Percentiles rank a stretch among this genome's conserved stretches.
These are phyloP conservation scores for Caenorhabditis panamensis DNA, from an alignment of 2,888 invertebrate species.

Conservation along the genomic window DNA sequence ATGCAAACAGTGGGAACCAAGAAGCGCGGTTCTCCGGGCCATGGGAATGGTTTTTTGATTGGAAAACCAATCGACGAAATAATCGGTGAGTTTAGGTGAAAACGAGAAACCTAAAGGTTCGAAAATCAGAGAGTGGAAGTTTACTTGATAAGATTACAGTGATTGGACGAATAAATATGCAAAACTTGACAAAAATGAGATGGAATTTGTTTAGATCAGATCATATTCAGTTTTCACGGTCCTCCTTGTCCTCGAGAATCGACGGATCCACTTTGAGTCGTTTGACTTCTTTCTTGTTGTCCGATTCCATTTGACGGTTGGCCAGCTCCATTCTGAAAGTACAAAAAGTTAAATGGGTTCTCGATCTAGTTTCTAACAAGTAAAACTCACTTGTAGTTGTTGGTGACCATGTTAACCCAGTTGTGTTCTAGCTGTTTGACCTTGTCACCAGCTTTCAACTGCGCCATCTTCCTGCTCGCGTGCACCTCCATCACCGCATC, in stretches of 20 bases:
- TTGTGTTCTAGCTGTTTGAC: constrained; percentile 69
- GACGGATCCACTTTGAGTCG: constrained; percentile 57
- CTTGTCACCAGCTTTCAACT: constrained; percentile 75
- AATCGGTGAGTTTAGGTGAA: too few relatives aligned
- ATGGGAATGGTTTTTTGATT: too few relatives aligned
- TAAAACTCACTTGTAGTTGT: constrained; percentile 71
- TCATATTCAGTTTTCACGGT: neutral
- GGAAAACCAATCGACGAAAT: too few relatives aligned
- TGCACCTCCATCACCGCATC: constrained; percentile 76
- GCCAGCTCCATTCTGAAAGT: constrained; percentile 73
- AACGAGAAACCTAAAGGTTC: too few relatives aligned
- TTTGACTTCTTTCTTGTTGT: constrained; percentile 60
- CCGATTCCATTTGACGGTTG: constrained; percentile 63
- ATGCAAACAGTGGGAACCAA: too few relatives aligned
- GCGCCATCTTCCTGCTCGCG: constrained; percentile 72
- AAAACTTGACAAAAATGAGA: too few relatives aligned
- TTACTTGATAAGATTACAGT: too few relatives aligned
- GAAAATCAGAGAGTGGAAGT: too few relatives aligned
- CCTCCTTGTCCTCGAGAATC: constrained; percentile 38
- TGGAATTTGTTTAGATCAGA: too few relatives aligned
- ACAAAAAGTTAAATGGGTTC: neutral
- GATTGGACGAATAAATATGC: too few relatives aligned
- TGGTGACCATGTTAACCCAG: constrained; percentile 73
- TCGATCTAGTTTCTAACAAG: too few relatives aligned
- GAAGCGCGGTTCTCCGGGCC: too few relatives aligned